Conservation (phyloP, 2,888 invertebrate genomes). For the Agriopis aurantiaria region DNA sequence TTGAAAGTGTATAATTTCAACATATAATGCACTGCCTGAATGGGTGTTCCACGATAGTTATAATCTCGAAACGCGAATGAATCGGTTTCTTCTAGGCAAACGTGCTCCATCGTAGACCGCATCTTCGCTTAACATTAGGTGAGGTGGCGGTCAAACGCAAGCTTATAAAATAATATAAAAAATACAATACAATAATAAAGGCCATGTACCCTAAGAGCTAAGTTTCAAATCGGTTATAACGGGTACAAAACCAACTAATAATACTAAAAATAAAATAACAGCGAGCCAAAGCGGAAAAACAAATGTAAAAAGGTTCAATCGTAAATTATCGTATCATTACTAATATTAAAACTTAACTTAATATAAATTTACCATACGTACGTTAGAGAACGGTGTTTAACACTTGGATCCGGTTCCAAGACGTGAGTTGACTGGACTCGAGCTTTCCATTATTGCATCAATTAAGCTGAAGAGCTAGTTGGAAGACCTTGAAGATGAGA, state of each 20-base stretch:
- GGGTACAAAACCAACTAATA: neutral
- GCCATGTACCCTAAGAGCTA: no score
- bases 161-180: no score
- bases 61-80: no score
- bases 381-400: slow-evolving; percentile 20
- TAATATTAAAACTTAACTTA: neutral
- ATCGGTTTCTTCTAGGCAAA: no score
- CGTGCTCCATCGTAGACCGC: no score
- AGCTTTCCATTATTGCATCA: slow-evolving; percentile 32
- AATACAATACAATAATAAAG: no score
- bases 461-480: slow-evolving; percentile 16
- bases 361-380: slow-evolving; percentile 26
- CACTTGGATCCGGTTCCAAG: slow-evolving; percentile 33
- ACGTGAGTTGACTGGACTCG: slow-evolving; percentile 31
- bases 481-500: slow-evolving; percentile 5
- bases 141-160: no score
- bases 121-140: no score
- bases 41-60: no score
- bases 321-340: neutral
- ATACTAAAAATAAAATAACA: neutral
- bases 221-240: neutral
- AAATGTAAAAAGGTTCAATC: neutral
- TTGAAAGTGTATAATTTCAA: no score
- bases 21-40: no score
- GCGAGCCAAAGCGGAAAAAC: slow-evolving; percentile 23